phyloP scores from a whole-genome alignment of 1,140 invertebrate species.

The Drosophila ogumai region DNA sequence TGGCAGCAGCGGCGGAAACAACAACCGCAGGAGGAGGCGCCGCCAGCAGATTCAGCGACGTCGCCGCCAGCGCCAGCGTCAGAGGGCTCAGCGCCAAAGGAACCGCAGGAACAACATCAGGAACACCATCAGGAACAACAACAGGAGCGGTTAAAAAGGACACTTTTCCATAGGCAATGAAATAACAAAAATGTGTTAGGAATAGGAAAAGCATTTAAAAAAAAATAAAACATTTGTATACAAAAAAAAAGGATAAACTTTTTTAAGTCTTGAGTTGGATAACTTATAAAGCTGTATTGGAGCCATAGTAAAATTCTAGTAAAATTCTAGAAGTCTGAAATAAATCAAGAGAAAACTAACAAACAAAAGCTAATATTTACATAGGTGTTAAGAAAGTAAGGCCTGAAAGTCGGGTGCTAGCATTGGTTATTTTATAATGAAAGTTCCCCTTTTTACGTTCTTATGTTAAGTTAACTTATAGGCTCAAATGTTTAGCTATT shows the following conservation, averaged over 20 bases:
- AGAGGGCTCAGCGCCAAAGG: constrained; percentile 23
- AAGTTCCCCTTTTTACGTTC: background rate
- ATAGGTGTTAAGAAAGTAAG: background rate
- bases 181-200: background rate
- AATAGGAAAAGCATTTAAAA: background rate
- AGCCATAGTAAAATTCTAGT: too few relatives aligned
- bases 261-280: background rate
- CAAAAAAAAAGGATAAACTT: background rate
- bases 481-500: background rate
- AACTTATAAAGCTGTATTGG: background rate
- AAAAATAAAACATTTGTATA: background rate
- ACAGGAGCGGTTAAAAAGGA: background rate
- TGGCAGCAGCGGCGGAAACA: background rate
- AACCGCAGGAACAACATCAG: constrained; percentile 24
- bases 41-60: constrained; percentile 11
- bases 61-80: constrained; percentile 24
- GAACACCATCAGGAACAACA: constrained; percentile 12
- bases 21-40: background rate
- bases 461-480: background rate
- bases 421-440: background rate
- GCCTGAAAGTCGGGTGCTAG: too few relatives aligned
- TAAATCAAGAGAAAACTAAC: background rate
- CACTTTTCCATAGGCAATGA: too few relatives aligned
- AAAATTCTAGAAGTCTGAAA: background rate
- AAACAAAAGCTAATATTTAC: background rate